phyloP scores from a whole-genome alignment of 2,113 vertebrate genomes.

The Esox niger region DNA sequence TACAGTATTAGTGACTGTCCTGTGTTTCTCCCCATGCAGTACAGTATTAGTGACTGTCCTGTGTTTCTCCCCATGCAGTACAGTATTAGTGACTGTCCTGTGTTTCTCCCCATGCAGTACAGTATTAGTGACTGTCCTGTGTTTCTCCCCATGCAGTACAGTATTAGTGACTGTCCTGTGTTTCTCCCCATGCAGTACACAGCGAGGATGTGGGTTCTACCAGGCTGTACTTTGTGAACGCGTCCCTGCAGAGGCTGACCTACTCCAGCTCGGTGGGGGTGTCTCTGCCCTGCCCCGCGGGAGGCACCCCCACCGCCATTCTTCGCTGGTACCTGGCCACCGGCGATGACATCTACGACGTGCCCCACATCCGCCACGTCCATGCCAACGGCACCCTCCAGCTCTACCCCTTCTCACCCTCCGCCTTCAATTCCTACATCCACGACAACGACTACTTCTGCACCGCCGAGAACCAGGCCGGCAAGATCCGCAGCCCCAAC shows the following conservation, averaged over 20 bases:
- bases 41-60: no score
- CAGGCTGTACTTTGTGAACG: slow-evolving; percentile 99
- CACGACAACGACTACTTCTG: slow-evolving; percentile 99
- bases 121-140: no score
- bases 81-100: no score
- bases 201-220: slow-evolving; percentile 94
- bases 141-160: no score
- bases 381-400: slow-evolving; percentile 97
- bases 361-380: slow-evolving; percentile 97
- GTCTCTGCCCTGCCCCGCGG: slow-evolving; percentile 97
- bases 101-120: no score
- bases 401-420: slow-evolving; percentile 97
- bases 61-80: no score
- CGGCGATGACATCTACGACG: slow-evolving; percentile 98
- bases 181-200: slow-evolving; percentile 73
- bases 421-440: slow-evolving; percentile 99
- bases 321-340: slow-evolving; percentile 99
- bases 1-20: no score
- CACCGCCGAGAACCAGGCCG: slow-evolving; percentile 95
- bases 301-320: slow-evolving; percentile 92
- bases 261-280: slow-evolving; percentile 95
- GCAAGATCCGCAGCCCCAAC: slow-evolving; percentile 97
- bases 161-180: slow-evolving; percentile 39
- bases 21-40: no score
- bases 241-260: slow-evolving; percentile 97